These are phyloP conservation scores for Plagiodera versicolora DNA, from an alignment of 2,888 invertebrate species.

Conservation along the genomic window DNA sequence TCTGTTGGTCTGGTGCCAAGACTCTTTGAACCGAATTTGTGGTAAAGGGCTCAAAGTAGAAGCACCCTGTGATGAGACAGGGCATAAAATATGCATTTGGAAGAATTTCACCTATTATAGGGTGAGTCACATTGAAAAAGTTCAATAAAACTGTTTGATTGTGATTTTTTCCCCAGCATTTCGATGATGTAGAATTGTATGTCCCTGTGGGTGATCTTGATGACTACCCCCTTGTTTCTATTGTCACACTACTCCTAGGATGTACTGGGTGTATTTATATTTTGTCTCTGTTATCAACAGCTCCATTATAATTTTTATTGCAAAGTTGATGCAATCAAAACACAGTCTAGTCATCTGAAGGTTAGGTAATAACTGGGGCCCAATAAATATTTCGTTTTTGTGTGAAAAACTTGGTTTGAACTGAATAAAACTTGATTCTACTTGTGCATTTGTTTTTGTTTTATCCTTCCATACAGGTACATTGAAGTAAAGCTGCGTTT, in stretches of 20 bases:
- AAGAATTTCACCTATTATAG: conserved; percentile 53
- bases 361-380: no score
- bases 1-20: conserved; percentile 46
- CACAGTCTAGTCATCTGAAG: no score
- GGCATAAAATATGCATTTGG: conserved; percentile 49
- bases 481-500: no score
- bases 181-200: conserved; percentile 50
- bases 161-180: conserved; percentile 37
- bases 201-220: conserved; percentile 56
- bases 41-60: conserved; percentile 44
- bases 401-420: no score
- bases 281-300: conserved; percentile 50
- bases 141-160: neutral
- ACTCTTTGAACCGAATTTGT: conserved; percentile 40
- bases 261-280: conserved; percentile 56
- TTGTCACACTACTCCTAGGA: conserved; percentile 52
- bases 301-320: conserved; percentile 35
- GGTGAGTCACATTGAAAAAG: neutral
- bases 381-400: no score
- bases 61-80: conserved; percentile 50
- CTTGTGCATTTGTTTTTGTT: no score
- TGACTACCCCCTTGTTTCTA: conserved; percentile 53
- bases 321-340: no score
- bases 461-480: no score
- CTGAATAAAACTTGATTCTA: no score